A percentile compares a stretch with the other conserved stretches of the same genome.
These are phyloP conservation scores for Rhynchonycteris naso DNA, from an alignment of 2,797 vertebrate species.

Conservation along the genomic window DNA sequence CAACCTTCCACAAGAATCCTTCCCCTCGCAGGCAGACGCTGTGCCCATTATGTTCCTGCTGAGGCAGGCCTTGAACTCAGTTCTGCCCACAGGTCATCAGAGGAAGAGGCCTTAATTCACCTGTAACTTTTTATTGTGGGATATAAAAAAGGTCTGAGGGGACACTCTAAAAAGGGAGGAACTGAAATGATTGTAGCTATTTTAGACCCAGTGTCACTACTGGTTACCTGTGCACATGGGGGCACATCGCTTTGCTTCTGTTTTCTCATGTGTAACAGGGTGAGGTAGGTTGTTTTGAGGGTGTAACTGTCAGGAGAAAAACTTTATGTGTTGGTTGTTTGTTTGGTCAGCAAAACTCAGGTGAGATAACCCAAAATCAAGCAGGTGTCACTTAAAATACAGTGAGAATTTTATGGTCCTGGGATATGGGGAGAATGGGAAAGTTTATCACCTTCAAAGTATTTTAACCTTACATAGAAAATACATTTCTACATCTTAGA, in stretches of 20 bases:
- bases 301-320: neutral
- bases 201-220: neutral
- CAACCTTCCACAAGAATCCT: neutral
- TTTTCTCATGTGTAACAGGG: neutral
- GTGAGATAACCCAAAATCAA: neutral
- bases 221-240: neutral
- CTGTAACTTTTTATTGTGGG: neutral
- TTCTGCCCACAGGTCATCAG: neutral
- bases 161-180: neutral
- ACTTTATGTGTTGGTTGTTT: neutral
- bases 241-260: neutral
- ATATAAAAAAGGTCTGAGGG: neutral
- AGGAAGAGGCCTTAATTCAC: neutral
- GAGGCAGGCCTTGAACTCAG: neutral
- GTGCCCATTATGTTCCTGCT: neutral
- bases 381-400: neutral
- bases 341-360: constrained; percentile 14
- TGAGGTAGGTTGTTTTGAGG: neutral
- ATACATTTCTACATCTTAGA: neutral
- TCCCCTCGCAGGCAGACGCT: neutral
- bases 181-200: neutral
- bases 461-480: constrained; percentile 21
- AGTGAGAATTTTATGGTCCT: neutral
- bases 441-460: neutral
- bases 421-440: neutral